These are phyloP conservation scores for Ceratosolen solmsi DNA, from an alignment of 1,140 invertebrate species.

Conservation along the genomic window DNA sequence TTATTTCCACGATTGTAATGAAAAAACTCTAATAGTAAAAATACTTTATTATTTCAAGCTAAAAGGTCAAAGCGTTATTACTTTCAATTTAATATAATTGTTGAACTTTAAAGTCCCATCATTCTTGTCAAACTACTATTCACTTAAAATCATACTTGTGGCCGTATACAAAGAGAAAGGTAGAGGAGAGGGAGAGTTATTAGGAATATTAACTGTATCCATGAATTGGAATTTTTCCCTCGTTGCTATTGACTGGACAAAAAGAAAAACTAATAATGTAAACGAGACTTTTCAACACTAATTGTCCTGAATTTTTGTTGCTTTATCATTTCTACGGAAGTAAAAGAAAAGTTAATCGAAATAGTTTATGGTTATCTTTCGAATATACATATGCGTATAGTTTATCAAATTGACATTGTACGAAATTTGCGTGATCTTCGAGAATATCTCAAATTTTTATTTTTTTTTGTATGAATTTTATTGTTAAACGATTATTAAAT, in stretches of 20 bases:
- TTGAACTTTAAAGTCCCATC: neutral
- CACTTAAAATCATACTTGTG: neutral
- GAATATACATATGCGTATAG: too few relatives aligned
- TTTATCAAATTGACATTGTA: too few relatives aligned
- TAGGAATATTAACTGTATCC: too few relatives aligned
- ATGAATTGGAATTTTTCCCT: neutral
- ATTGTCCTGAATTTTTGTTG: slow-evolving; percentile 39
- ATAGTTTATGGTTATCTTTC: too few relatives aligned
- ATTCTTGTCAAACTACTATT: neutral
- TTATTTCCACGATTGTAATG: neutral
- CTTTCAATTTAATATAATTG: neutral
- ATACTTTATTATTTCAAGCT: neutral
- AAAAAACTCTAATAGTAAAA: neutral
- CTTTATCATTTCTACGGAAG: too few relatives aligned
- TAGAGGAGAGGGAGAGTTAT: too few relatives aligned
- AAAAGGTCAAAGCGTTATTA: slow-evolving; percentile 15
- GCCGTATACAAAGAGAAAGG: neutral
- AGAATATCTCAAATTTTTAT: too few relatives aligned
- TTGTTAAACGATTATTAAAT: too few relatives aligned
- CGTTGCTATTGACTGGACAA: too few relatives aligned
- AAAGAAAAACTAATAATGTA: slow-evolving; percentile 25
- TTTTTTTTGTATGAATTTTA: too few relatives aligned
- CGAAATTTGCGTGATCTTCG: too few relatives aligned
- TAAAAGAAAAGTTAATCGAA: too few relatives aligned
- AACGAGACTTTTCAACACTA: slow-evolving; percentile 37